Base-by-base conservation (phyloP, 35 echinoderm and acorn worm genomes). In the Ptychodera flava region DNA sequence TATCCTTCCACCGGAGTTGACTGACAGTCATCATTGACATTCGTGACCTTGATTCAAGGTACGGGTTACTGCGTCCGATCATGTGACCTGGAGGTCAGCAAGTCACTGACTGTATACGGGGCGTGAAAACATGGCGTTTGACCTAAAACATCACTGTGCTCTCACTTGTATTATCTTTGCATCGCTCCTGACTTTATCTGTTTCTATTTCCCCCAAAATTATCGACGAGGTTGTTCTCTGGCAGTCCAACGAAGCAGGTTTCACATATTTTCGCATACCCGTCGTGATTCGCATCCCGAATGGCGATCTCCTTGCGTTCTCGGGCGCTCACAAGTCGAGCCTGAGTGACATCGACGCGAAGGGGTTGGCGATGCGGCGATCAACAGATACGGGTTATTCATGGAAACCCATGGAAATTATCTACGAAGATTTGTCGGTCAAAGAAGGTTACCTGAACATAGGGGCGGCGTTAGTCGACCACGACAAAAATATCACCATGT, bases 381-480 rank as follows among this genome's bases (percentile, higher is more conserved):
- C 86, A n/a, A 36, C 29, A 15, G 77, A 90, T 34, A 27, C 78
- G 16, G 92, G 92, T 10, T 82, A 34, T 36, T 81, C 81, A 14
- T 93, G 92, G 92, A 85, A 36, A 27, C 85, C 92, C 0, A 75
- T 32, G 16, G 30, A 0, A 0, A 87, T 90, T 29, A 90, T 93
- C 34, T 31, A 90, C 12, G 84, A 90, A 78, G 88, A 93, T 76
- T 87, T 84, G n/a, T 16, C 34, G 37, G 92, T 90, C 16, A 37
- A 82, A 37, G 95, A 97, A 78, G 95, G 95, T 12, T 64, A 64
- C 0, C 80, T 93, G 0, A 97, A 97, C 78, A 77, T 92, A 10
- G 95, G 95, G 0, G 87, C 92, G 0, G 92, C 78, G 28, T 37
- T 97, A 16, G 79, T 87, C 22, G 92, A 93, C 77, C 36, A 89